Evolutionary conservation across 2,113 vertebrate species (phyloP).

Genomic region (Tyrannus savana): DNA sequence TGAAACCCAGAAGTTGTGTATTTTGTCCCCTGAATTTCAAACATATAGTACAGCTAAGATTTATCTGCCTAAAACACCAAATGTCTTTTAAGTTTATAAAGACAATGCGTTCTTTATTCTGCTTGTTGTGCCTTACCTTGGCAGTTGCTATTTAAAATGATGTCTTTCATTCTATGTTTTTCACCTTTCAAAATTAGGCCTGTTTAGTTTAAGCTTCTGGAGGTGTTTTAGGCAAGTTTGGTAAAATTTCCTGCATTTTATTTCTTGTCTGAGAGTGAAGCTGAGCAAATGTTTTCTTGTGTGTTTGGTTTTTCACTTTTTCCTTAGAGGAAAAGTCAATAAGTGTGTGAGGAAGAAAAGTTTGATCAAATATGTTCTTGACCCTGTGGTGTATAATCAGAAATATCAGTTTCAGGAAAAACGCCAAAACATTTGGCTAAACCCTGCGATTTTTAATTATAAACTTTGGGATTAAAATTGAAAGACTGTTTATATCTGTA

Average conservation of each 20-base stretch:
- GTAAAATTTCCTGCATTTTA: neutral
- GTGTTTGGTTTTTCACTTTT: neutral
- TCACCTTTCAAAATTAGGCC: neutral
- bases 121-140: neutral
- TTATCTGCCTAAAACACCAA: neutral
- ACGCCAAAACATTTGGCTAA: neutral
- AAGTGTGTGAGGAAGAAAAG: neutral
- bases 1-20: neutral
- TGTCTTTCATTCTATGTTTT: neutral
- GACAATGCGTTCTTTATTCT: neutral
- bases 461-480: neutral
- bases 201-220: neutral
- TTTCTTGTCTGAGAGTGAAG: neutral
- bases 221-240: neutral
- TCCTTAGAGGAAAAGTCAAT: neutral
- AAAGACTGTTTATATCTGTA: neutral
- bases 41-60: neutral
- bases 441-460: neutral
- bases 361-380: neutral
- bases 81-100: neutral
- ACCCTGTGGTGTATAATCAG: neutral
- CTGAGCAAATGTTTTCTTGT: neutral
- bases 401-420: neutral
- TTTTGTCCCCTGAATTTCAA: constrained; percentile 19
- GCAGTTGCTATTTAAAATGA: neutral